Evolutionary conservation across 2,797 vertebrate species (phyloP).

Genomic region (Dicrostonyx torquatus): DNA sequence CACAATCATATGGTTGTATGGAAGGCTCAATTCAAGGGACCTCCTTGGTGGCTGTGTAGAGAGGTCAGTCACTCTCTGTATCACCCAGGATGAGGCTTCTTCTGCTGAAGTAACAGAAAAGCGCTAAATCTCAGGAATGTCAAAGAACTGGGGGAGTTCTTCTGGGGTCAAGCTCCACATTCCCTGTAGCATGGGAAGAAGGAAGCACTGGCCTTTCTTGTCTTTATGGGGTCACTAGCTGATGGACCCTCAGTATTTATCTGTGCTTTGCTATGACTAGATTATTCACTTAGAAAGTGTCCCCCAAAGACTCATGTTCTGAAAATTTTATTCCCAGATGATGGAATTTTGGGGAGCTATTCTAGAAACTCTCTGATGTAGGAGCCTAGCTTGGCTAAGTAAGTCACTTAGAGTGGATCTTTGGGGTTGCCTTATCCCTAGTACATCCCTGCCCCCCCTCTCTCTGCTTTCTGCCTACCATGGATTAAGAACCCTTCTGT

Average conservation of each 20-base stretch:
- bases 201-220: not conserved
- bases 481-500: not conserved
- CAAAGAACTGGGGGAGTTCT: not conserved
- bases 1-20: not conserved
- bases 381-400: not conserved
- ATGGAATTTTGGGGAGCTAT: too few relatives aligned
- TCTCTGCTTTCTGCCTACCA: not conserved
- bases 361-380: not conserved
- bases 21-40: not conserved
- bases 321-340: not conserved
- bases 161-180: not conserved
- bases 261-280: not conserved
- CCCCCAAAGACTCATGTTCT: too few relatives aligned
- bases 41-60: not conserved
- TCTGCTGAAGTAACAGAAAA: slow-evolving; percentile 27
- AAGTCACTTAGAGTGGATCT: not conserved
- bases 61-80: not conserved
- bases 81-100: not conserved
- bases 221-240: not conserved
- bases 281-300: not conserved
- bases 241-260: not conserved
- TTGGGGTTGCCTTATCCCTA: too few relatives aligned
- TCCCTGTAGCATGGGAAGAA: not conserved
- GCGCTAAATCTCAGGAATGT: not conserved
- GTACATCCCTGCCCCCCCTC: not conserved